These are phyloP conservation scores for Platanista minor DNA, from an alignment of 2,113 vertebrate species.

Conservation along the genomic window DNA sequence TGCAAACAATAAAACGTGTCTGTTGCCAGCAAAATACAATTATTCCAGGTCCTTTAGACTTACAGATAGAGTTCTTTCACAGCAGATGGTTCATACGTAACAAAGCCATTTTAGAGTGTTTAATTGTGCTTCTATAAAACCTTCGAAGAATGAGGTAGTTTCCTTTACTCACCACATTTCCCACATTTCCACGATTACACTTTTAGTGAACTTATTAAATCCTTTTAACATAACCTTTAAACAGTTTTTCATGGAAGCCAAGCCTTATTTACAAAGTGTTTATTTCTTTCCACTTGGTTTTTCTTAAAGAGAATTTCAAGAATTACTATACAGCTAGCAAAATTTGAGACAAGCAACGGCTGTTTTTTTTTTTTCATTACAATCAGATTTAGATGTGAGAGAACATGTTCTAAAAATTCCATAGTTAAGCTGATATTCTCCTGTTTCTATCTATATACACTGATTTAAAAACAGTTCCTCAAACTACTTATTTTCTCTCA, in stretches of 20 bases:
- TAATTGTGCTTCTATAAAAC: slow-evolving; percentile 80
- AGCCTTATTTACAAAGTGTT: slow-evolving; percentile 52
- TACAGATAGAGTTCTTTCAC: slow-evolving; percentile 74
- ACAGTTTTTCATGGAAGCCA: slow-evolving; percentile 49
- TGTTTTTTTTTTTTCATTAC: not conserved
- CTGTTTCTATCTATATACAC: not conserved
- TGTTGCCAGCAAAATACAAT: slow-evolving; percentile 77
- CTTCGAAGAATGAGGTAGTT: slow-evolving; percentile 81
- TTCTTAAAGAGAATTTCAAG: slow-evolving; percentile 7
- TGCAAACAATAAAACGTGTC: slow-evolving; percentile 72
- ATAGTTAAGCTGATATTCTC: not conserved
- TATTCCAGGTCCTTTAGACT: slow-evolving; percentile 75
- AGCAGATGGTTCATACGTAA: slow-evolving; percentile 70
- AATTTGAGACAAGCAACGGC: not conserved
- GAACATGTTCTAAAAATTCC: not conserved
- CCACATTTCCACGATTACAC: slow-evolving; percentile 57
- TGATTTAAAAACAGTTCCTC: not conserved
- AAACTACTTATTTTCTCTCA: not conserved
- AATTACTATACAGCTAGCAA: slow-evolving; percentile 36
- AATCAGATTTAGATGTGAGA: not conserved
- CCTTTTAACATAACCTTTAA: slow-evolving; percentile 64
- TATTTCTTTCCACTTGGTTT: slow-evolving; percentile 39
- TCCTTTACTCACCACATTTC: slow-evolving; percentile 71
- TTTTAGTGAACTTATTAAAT: slow-evolving; percentile 57
- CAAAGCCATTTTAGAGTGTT: slow-evolving; percentile 72